Base-by-base conservation (phyloP, 2,888 invertebrate genomes). In the Caenorhabditis angaria region DNA sequence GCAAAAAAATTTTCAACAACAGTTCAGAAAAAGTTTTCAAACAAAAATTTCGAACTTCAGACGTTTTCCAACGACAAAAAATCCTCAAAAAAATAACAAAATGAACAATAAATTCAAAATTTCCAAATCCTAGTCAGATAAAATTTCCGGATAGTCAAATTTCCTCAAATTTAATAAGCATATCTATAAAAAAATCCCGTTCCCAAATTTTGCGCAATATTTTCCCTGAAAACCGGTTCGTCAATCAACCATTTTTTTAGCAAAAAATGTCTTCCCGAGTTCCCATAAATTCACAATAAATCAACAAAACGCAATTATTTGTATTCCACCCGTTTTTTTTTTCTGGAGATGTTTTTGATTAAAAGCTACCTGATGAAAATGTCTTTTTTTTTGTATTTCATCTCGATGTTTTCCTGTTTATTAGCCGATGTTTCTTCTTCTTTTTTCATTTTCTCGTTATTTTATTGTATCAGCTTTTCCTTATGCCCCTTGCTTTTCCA, bases 351-450 rank as follows among this genome's bases (percentile, higher is more conserved):
- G 32, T 32, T 32, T 41, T 41, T 41, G 41, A 41, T 41, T 22
- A 53, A 53, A 61, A 32, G 41, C 5, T 47, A 56, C 12, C 12
- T 41, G 27, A 4, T 28, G 27, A 54, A 54, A 54, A 8, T n/a
- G 2, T 10, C 27, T 32, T 6, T 22, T 47, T 24, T n/a, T 27
- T 20, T n/a, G 18, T 53, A 54, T 61, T 41, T 24, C 28, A 50
- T 35, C 20, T 5, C 18, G 14, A 27, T 10, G 5, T 24, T 32
- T 54, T 61, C 61, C 32, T 55, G 55, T 35, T 27, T 18, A n/a
- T 28, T n/a, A 6, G 24, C 35, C 51, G 22, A 8, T 32, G 28
- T n/a, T 25, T 25, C 10, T 24, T 41, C 6, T 32, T 18, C 22
- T 22, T 4, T 2, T n/a, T 41, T 14, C 41, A 18, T 32, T 32